Conservation (phyloP, 2,888 invertebrate species). For the Tryphoninae sp. region DNA sequence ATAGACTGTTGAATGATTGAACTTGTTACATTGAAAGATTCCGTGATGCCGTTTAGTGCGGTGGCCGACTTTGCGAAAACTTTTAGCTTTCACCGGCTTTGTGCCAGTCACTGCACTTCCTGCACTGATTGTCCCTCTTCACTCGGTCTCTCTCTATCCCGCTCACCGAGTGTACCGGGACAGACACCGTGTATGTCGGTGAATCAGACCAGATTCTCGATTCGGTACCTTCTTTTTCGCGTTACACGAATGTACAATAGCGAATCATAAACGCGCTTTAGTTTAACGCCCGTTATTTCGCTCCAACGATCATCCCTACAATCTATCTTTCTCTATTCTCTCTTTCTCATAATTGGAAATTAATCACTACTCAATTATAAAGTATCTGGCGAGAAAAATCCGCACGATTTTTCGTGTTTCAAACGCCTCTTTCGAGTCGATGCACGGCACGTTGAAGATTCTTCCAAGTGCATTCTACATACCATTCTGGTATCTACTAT, state of each 20-base stretch:
- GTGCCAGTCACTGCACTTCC: slow-evolving; percentile 80
- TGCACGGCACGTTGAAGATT: slow-evolving; percentile 43
- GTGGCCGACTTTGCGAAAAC: slow-evolving; percentile 77
- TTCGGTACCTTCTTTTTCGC: slow-evolving; percentile 44
- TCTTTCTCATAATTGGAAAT: slow-evolving; percentile 64
- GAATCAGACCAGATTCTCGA: slow-evolving; percentile 64
- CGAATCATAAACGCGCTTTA: slow-evolving; percentile 30
- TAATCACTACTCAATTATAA: slow-evolving; percentile 66
- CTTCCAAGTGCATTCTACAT: slow-evolving; percentile 3
- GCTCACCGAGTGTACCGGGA: slow-evolving; percentile 24
- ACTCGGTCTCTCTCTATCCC: slow-evolving; percentile 29
- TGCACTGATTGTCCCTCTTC: slow-evolving; percentile 79
- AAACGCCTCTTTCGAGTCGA: slow-evolving; percentile 26
- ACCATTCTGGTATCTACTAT: neutral
- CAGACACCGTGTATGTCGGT: slow-evolving; percentile 44
- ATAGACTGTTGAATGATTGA: slow-evolving; percentile 68
- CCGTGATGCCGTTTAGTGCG: slow-evolving; percentile 38
- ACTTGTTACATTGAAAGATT: slow-evolving; percentile 58
- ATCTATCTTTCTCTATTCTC: slow-evolving; percentile 23
- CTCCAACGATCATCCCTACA: slow-evolving; percentile 39
- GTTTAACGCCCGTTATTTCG: slow-evolving; percentile 41
- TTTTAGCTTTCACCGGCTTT: slow-evolving; percentile 77
- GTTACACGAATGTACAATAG: slow-evolving; percentile 29
- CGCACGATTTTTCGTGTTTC: slow-evolving; percentile 44
- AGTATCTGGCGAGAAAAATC: slow-evolving; percentile 47